Percentiles rank a stretch among this genome's conserved stretches.
Evolutionary conservation across 2,888 invertebrate species (phyloP).

Genomic region (Trachelus tabidus): DNA sequence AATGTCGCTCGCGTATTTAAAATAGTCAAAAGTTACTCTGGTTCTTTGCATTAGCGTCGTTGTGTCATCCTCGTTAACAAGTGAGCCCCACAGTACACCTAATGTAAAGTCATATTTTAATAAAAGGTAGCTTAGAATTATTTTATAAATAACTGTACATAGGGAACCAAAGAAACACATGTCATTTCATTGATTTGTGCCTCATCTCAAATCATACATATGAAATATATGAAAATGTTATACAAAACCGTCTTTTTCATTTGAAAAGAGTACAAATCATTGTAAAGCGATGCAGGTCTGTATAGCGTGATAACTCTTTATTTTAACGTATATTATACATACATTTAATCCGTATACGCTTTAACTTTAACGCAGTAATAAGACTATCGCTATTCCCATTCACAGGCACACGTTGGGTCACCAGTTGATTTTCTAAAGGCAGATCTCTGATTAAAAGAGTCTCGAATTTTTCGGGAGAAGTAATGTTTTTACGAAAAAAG

Average conservation of each 20-base stretch:
- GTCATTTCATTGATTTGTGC: constrained; percentile 42
- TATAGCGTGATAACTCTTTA: neutral
- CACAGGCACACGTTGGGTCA: neutral
- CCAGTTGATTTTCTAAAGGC: neutral
- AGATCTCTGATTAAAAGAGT: neutral
- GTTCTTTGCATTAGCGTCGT: neutral
- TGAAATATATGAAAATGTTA: constrained; percentile 38
- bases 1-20: neutral
- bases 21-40: neutral
- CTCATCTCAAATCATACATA: constrained; percentile 40
- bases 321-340: neutral
- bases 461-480: neutral
- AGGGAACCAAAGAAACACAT: constrained; percentile 39
- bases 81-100: constrained; percentile 20
- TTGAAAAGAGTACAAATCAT: neutral
- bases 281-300: neutral
- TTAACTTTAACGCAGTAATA: neutral
- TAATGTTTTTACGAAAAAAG: neutral
- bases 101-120: constrained; percentile 38
- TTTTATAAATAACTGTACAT: constrained; percentile 45
- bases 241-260: constrained; percentile 15
- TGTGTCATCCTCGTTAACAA: neutral
- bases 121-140: constrained; percentile 34
- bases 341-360: neutral
- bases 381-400: neutral